Conservation (phyloP, 2,888 invertebrate genomes). For the Agelastica alni region DNA sequence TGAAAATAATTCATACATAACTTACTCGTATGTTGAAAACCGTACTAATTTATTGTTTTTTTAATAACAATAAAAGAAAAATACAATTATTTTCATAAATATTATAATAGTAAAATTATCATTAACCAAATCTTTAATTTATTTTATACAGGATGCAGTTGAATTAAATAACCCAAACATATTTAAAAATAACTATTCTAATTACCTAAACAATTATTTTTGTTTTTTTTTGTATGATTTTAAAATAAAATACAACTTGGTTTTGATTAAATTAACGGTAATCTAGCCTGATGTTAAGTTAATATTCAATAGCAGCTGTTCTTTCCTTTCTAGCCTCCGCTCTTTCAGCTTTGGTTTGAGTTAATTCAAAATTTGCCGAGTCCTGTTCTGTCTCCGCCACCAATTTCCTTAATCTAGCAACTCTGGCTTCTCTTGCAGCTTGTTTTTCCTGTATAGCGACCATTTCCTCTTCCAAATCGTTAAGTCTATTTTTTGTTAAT, state of each 20-base stretch:
- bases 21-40: too few relatives aligned
- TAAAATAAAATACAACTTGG: not conserved
- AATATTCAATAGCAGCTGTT: constrained; percentile 12
- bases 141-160: too few relatives aligned
- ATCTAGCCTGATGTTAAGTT: not conserved
- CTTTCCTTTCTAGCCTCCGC: constrained; percentile 44
- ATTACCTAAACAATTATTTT: not conserved
- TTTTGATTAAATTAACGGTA: not conserved
- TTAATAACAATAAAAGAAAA: too few relatives aligned
- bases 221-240: not conserved
- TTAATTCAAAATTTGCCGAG: constrained; percentile 52
- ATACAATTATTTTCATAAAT: too few relatives aligned
- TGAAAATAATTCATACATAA: too few relatives aligned
- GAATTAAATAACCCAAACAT: too few relatives aligned
- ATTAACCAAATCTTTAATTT: too few relatives aligned
- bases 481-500: constrained; percentile 66
- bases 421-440: constrained; percentile 71
- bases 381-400: constrained; percentile 64
- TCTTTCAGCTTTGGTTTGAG: constrained; percentile 36
- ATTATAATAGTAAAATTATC: too few relatives aligned
- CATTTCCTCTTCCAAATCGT: constrained; percentile 77
- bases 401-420: constrained; percentile 70
- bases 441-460: constrained; percentile 70
- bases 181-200: not conserved
- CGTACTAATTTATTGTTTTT: too few relatives aligned